A percentile compares a stretch with the other conserved stretches of the same genome.
These are phyloP conservation scores for Choloepus hoffmanni DNA, from an alignment of 2,113 vertebrate species.

Conservation along the genomic window DNA sequence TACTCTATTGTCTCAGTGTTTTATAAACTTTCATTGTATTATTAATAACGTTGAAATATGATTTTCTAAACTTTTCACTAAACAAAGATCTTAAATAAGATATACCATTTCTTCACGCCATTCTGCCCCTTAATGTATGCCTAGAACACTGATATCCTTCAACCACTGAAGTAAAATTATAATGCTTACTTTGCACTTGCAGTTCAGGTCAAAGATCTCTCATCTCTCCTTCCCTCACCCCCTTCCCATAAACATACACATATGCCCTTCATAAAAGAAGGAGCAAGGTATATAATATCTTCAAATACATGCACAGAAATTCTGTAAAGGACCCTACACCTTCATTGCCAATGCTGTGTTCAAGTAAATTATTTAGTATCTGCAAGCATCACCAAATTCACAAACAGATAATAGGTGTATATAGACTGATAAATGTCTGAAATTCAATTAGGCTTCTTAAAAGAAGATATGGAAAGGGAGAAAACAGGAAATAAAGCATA, in stretches of 20 bases:
- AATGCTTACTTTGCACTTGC: background rate
- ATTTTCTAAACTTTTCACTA: background rate
- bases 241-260: background rate
- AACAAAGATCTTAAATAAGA: background rate
- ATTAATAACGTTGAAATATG: too few relatives aligned
- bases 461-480: background rate
- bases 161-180: background rate
- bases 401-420: background rate
- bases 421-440: background rate
- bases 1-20: background rate
- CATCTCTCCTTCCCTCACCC: background rate
- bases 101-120: background rate
- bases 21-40: too few relatives aligned
- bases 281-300: background rate
- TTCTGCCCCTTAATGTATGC: background rate
- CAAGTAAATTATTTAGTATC: background rate
- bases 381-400: background rate
- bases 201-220: slow-evolving; percentile 11
- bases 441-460: background rate
- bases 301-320: background rate
- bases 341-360: background rate
- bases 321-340: background rate
- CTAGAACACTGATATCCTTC: background rate
- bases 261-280: background rate
- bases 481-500: background rate